Conservation (phyloP, 2,113 vertebrate genomes). For the Phodopus roborovskii region DNA sequence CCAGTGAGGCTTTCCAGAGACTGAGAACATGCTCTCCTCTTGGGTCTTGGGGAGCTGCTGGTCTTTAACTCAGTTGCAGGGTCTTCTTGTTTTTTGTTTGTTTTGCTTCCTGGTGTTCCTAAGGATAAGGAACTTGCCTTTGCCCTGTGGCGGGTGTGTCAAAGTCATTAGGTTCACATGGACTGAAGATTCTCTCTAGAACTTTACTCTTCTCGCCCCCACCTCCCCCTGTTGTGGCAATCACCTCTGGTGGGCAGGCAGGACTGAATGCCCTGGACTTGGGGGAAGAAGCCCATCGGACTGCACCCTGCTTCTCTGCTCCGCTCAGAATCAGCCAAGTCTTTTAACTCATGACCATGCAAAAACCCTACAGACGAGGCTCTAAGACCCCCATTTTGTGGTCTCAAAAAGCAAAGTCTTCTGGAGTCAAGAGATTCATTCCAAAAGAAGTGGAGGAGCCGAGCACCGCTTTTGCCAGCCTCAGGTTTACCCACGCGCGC, state of each 20-base stretch:
- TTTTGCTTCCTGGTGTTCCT: neutral
- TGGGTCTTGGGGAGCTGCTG: no score
- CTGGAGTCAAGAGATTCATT: neutral
- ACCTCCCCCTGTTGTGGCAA: neutral
- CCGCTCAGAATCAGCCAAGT: neutral
- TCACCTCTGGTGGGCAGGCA: neutral
- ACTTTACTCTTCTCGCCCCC: neutral
- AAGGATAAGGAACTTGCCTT: neutral
- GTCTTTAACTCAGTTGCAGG: neutral
- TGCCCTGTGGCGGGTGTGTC: neutral
- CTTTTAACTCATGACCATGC: neutral
- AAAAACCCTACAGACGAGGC: neutral
- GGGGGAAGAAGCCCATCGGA: neutral
- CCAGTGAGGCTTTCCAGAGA: no score
- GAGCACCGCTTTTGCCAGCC: neutral
- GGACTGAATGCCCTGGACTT: neutral
- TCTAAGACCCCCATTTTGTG: neutral
- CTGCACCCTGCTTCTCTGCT: neutral
- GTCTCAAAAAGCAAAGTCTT: neutral
- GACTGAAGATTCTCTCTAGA: neutral
- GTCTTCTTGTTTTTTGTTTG: neutral
- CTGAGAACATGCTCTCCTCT: neutral
- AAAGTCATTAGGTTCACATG: neutral
- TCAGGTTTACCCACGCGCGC: no score
- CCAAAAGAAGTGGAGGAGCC: neutral